Conservation (phyloP, 2,113 vertebrate genomes). For the Aldabrachelys gigantea region DNA sequence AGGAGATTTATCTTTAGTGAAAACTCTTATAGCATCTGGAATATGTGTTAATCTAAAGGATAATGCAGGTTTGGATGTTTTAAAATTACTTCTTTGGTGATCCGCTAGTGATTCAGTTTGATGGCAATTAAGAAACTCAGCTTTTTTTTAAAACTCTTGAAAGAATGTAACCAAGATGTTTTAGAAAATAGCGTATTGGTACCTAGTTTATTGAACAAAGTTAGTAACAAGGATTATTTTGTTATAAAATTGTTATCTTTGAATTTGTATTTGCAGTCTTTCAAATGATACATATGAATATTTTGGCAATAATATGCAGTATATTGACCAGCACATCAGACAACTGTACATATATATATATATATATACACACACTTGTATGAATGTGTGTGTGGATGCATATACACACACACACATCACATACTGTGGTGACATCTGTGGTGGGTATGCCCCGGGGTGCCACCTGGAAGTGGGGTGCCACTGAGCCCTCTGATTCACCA, state of each 20-base stretch:
- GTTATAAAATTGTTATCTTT: background rate
- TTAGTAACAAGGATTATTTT: background rate
- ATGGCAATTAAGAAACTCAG: background rate
- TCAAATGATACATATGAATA: background rate
- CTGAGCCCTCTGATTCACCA: too few species aligned
- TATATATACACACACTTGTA: too few species aligned
- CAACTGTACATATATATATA: background rate
- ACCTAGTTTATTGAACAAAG: background rate
- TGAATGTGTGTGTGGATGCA: too few species aligned
- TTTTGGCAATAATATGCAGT: background rate
- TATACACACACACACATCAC: too few species aligned
- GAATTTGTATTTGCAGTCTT: background rate
- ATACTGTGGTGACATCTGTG: too few species aligned
- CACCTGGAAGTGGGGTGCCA: too few species aligned
- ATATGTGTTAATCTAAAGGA: constrained; percentile 83
- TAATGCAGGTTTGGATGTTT: constrained; percentile 82
- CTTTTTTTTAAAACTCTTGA: background rate
- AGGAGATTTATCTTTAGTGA: constrained; percentile 78
- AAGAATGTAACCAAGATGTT: background rate
- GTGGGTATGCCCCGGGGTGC: too few species aligned
- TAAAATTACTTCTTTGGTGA: background rate
- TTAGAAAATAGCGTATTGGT: background rate
- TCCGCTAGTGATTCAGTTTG: background rate
- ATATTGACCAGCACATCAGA: background rate
- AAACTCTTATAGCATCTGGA: constrained; percentile 82